Conservation (phyloP, 1,140 invertebrate species). For the Drosophila repleta region DNA sequence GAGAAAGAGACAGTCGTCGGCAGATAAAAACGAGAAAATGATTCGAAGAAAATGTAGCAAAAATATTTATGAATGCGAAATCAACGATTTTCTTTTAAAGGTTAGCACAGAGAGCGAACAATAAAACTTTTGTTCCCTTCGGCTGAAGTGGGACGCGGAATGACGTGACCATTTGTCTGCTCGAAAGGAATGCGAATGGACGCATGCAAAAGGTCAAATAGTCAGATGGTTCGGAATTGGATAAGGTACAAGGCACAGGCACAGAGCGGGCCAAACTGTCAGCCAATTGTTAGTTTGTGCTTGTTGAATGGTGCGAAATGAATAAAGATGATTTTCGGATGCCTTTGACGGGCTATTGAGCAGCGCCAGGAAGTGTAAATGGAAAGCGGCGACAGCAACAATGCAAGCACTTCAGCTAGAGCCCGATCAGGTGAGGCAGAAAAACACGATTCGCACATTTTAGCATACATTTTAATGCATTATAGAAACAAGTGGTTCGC, state of each 20-base stretch:
- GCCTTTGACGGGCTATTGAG: conserved; percentile 38
- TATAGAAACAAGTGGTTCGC: conserved; percentile 5
- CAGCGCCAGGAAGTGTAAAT: conserved; percentile 16
- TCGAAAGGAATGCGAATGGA: conserved; percentile 27
- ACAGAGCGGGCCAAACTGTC: conserved; percentile 11
- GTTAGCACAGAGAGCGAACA: conserved; percentile 22
- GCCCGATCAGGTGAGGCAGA: conserved; percentile 47
- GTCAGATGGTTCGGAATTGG: conserved; percentile 37
- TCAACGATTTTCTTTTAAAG: conserved; percentile 54
- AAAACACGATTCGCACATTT: conserved; percentile 63
- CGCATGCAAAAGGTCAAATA: conserved; percentile 48
- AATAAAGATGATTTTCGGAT: conserved; percentile 39
- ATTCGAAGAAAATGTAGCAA: conserved; percentile 32
- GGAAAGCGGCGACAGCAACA: conserved; percentile 4
- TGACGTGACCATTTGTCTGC: conserved; percentile 12
- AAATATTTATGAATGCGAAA: conserved; percentile 54
- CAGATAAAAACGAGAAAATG: conserved; percentile 32
- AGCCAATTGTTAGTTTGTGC: conserved; percentile 44
- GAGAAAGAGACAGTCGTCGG: conserved; percentile 8
- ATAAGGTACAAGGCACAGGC: neutral
- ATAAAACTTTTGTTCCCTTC: conserved; percentile 61
- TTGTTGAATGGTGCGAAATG: conserved; percentile 43
- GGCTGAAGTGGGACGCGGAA: conserved; percentile 30
- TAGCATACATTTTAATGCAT: conserved; percentile 25
- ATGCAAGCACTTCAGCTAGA: neutral